A percentile compares a stretch with the other conserved stretches of the same genome.
Evolutionary conservation across 2,888 invertebrate species (phyloP).

Genomic region (Caradrina clavipalpis): DNA sequence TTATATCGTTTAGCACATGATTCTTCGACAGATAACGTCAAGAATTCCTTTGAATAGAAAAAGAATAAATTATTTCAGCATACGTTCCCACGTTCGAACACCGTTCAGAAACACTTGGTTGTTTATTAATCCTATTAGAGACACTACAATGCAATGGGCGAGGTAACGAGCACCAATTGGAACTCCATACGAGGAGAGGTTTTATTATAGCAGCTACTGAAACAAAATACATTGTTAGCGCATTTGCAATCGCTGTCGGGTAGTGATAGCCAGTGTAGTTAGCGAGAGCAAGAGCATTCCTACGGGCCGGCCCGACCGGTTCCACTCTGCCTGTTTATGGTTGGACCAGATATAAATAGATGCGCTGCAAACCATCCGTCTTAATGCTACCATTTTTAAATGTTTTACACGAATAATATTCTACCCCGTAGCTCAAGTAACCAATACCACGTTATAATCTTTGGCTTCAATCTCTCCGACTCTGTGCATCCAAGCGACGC

Average conservation of each 20-base stretch:
- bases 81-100: slow-evolving; percentile 59
- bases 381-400: slow-evolving; percentile 81
- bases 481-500: slow-evolving; percentile 24
- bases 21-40: slow-evolving; percentile 26
- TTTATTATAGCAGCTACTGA: slow-evolving; percentile 70
- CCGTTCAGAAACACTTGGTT: slow-evolving; percentile 60
- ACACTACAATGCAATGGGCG: slow-evolving; percentile 61
- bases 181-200: slow-evolving; percentile 65
- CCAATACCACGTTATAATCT: slow-evolving; percentile 24
- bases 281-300: slow-evolving; percentile 87
- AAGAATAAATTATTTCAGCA: slow-evolving; percentile 36
- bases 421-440: slow-evolving; percentile 9
- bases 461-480: slow-evolving; percentile 14
- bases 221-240: slow-evolving; percentile 83
- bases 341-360: slow-evolving; percentile 89
- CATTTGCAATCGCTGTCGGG: slow-evolving; percentile 78
- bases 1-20: slow-evolving; percentile 24
- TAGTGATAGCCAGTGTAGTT: slow-evolving; percentile 78
- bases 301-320: slow-evolving; percentile 85
- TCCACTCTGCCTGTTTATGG: slow-evolving; percentile 85
- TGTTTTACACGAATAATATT: slow-evolving; percentile 53
- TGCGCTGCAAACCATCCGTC: slow-evolving; percentile 86
- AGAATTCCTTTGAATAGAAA: slow-evolving; percentile 20
- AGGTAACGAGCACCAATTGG: slow-evolving; percentile 67
- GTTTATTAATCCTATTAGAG: slow-evolving; percentile 67